Evolutionary conservation across 2,113 vertebrate genomes (phyloP), one percentile per base, ranked within the genome.

Genomic region (Patagioenas fasciata): DNA sequence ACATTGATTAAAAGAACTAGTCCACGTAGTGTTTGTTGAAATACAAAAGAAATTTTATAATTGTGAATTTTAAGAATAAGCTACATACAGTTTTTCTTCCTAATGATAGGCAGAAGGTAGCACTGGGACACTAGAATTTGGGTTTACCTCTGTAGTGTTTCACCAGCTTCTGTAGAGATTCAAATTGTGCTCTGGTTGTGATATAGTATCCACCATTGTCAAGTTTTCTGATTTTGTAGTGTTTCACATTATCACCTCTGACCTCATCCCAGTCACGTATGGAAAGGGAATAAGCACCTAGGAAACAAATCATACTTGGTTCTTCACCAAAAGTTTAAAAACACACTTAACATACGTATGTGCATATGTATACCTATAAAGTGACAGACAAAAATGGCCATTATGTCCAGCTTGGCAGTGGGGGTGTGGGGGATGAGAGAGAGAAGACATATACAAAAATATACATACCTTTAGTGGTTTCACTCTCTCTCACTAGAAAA

Each of bases 201-300:
- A 99, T 99, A 94, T 99, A 99, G 96, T 99, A 99, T 88, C 99
- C 99, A 90, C 99, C 99, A 60, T 98, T 99, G 97, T 99, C 99
- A 96, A 99, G 99, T 98, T 99, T 99, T 75, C 99, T 99, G 95
- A 99, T 99, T 98, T 99, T 99, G 98, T 99, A 99, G 98, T 99
- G 99, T 98, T 99, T 99, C 97, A 99, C 99, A 95, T 99, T 99
- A 98, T 99, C 99, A 47, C 99, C 99, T 97, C 98, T 99, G 94
- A 98, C 96, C 70, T 99, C 99, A 79, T 99, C 99, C 99, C 99
- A 99, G 96, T 99, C 99, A 83, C 99, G 98, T 97, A 99, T 99
- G 44, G 99, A 99, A 54, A 99, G 99, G 77, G 99, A 99, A 78
- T 98, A 99, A 93, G 99, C 99, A 96, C 99, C 99, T 99, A 95